phyloP scores from a whole-genome alignment of 2,888 invertebrate genomes.

The Conchocele bisecta region DNA sequence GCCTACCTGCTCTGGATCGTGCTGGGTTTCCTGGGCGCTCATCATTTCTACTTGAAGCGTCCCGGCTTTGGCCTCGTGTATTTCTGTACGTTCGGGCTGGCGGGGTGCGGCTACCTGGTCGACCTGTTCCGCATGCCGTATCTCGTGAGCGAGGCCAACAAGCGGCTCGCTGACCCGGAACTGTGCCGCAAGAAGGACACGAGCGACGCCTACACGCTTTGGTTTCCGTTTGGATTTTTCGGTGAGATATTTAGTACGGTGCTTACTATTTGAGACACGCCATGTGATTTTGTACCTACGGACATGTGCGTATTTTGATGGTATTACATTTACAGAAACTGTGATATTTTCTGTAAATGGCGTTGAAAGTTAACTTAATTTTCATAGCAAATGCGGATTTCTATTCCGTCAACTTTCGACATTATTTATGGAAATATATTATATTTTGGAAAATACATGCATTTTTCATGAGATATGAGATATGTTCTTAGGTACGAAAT shows the following conservation, averaged over 20 bases:
- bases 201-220: conserved; percentile 54
- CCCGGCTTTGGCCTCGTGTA: conserved; percentile 62
- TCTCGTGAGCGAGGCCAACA: conserved; percentile 60
- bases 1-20: conserved; percentile 53
- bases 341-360: too few species aligned
- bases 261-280: too few species aligned
- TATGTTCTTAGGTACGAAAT: too few species aligned
- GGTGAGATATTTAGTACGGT: conserved; percentile 37
- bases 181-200: conserved; percentile 45
- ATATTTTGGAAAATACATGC: neutral
- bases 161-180: conserved; percentile 11
- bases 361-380: too few species aligned
- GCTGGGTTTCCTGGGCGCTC: conserved; percentile 51
- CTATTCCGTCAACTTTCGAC: too few species aligned
- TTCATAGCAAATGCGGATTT: too few species aligned
- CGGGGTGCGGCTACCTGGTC: conserved; percentile 62
- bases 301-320: neutral
- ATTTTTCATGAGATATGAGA: neutral
- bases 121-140: conserved; percentile 65
- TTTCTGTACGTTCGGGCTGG: conserved; percentile 64
- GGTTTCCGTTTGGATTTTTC: conserved; percentile 61
- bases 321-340: neutral
- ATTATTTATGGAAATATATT: too few species aligned
- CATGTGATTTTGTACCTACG: too few species aligned
- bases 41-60: conserved; percentile 62